Conservation (phyloP, 2,113 vertebrate genomes). For the Galemys pyrenaicus region DNA sequence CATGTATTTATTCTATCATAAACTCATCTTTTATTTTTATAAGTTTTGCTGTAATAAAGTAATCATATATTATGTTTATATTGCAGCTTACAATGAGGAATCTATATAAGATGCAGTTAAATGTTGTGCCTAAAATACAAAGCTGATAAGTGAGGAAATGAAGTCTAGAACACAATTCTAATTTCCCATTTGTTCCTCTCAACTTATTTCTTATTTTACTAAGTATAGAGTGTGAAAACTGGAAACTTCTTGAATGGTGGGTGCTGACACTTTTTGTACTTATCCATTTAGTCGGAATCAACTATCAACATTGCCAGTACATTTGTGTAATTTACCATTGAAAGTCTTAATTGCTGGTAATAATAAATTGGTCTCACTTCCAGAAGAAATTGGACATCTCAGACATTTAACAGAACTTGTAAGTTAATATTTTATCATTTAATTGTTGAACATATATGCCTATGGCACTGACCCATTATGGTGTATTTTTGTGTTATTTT, state of each 20-base stretch:
- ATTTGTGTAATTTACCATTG: conserved; percentile 93
- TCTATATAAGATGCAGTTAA: neutral
- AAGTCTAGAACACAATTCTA: neutral
- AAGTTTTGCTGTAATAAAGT: conserved; percentile 8
- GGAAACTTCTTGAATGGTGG: neutral
- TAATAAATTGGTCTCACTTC: conserved; percentile 96
- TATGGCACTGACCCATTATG: neutral
- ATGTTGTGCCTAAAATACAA: neutral
- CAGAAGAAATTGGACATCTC: conserved; percentile 95
- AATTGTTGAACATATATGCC: neutral
- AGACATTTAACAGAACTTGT: conserved; percentile 96
- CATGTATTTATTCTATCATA: neutral
- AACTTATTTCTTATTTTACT: conserved; percentile 54
- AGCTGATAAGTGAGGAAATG: neutral
- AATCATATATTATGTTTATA: neutral
- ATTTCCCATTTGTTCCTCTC: neutral
- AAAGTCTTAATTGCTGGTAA: conserved; percentile 98
- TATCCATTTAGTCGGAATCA: conserved; percentile 93
- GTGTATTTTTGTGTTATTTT: conserved; percentile 36
- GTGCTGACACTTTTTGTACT: conserved; percentile 64
- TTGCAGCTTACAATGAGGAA: conserved; percentile 2
- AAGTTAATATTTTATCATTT: conserved; percentile 78
- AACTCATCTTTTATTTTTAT: conserved; percentile 12
- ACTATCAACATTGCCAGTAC: conserved; percentile 92
- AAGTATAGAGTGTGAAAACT: conserved; percentile 34